Conservation (phyloP, 2,113 vertebrate species). For the Euleptes europaea region DNA sequence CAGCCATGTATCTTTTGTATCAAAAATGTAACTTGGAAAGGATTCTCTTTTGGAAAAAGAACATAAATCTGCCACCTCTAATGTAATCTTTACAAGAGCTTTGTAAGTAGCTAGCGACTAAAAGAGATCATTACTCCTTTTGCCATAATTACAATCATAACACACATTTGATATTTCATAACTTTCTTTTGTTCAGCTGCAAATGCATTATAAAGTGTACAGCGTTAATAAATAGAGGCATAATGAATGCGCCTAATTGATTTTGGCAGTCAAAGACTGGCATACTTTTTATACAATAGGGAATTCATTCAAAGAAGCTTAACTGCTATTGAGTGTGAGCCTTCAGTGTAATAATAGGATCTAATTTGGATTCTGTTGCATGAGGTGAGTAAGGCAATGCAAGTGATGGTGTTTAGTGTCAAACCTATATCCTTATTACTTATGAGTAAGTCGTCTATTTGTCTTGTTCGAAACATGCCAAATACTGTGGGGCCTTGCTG, state of each 20-base stretch:
- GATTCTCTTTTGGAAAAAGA: conserved; percentile 72
- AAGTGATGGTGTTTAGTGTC: conserved; percentile 58
- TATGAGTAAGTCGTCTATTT: conserved; percentile 4
- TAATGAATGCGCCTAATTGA: conserved; percentile 88
- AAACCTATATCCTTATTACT: conserved; percentile 40
- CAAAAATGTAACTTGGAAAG: conserved; percentile 70
- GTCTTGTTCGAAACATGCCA: conserved; percentile 15
- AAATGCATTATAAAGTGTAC: conserved; percentile 75
- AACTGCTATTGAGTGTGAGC: conserved; percentile 79
- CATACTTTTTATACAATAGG: conserved; percentile 82
- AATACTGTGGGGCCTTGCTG: neutral
- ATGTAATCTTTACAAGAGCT: conserved; percentile 73
- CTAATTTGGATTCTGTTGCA: conserved; percentile 76
- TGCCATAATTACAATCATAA: conserved; percentile 74
- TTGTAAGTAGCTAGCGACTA: conserved; percentile 72
- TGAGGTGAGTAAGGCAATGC: conserved; percentile 72
- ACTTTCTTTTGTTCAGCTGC: conserved; percentile 79
- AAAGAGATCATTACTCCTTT: conserved; percentile 73
- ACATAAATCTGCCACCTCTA: conserved; percentile 76
- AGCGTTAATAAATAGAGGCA: conserved; percentile 85
- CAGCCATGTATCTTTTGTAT: conserved; percentile 68
- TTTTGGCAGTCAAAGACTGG: conserved; percentile 83
- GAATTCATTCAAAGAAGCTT: conserved; percentile 82
- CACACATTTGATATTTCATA: conserved; percentile 77
- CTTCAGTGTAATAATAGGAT: conserved; percentile 76